Conservation (phyloP, 1,140 invertebrate species). For the Anastrepha ludens region DNA sequence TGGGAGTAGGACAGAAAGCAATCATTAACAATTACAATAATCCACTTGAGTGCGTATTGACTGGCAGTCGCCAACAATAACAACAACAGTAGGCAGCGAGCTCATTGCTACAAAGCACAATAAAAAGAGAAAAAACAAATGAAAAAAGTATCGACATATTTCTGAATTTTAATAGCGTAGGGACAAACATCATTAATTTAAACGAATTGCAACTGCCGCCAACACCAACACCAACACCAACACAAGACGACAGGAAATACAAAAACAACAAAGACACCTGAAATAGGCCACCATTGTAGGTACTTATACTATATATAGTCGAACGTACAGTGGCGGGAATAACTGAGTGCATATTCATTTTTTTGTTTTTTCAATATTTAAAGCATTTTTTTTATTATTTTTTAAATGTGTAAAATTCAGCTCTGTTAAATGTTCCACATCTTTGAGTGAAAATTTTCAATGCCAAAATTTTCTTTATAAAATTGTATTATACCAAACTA, state of each 20-base stretch:
- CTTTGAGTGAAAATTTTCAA: too few species aligned
- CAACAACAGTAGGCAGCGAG: not conserved
- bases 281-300: not conserved
- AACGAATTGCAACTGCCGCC: conserved; percentile 50
- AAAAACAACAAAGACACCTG: not conserved
- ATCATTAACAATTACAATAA: conserved; percentile 51
- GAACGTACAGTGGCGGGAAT: not conserved
- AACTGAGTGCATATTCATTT: too few species aligned
- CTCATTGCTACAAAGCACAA: not conserved
- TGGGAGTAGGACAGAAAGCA: not conserved
- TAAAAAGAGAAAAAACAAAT: not conserved
- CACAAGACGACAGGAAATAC: not conserved
- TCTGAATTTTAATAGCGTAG: conserved; percentile 28
- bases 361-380: too few species aligned
- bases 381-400: too few species aligned
- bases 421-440: too few species aligned
- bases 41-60: conserved; percentile 36
- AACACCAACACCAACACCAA: conserved; percentile 1
- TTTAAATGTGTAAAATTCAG: too few species aligned
- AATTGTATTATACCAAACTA: too few species aligned
- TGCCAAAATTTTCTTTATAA: too few species aligned
- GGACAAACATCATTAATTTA: conserved; percentile 49
- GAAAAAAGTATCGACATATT: not conserved
- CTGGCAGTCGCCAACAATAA: conserved; percentile 1
- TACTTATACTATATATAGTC: not conserved